phyloP scores from a whole-genome alignment of 2,888 invertebrate genomes.

The Liodrosophila aerea region DNA sequence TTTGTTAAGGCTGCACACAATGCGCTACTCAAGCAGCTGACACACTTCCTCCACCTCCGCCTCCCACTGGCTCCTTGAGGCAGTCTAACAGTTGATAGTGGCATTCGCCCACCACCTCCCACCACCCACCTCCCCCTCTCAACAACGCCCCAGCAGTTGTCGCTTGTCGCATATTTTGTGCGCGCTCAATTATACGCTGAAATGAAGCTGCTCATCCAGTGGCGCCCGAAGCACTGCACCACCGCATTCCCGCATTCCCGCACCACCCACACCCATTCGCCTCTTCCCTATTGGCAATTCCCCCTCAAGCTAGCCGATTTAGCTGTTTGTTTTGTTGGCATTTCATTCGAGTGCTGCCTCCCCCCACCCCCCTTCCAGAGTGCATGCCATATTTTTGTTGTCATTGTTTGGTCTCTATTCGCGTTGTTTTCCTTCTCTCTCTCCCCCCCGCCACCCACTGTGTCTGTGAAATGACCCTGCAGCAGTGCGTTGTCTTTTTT shows the following conservation, averaged over 20 bases:
- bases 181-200: constrained; percentile 73
- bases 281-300: neutral
- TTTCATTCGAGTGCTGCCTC: constrained; percentile 63
- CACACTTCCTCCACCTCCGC: neutral
- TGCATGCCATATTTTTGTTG: constrained; percentile 65
- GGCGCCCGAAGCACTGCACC: constrained; percentile 38
- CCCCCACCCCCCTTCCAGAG: constrained; percentile 9
- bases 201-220: constrained; percentile 71
- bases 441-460: neutral
- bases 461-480: constrained; percentile 10
- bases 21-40: constrained; percentile 28
- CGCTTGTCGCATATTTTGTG: constrained; percentile 71
- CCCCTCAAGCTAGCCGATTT: constrained; percentile 39
- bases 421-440: constrained; percentile 27
- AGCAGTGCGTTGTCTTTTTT: constrained; percentile 5
- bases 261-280: neutral
- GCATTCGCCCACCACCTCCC: constrained; percentile 5
- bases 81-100: constrained; percentile 6
- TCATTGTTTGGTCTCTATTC: constrained; percentile 62
- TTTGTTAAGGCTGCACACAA: constrained; percentile 57
- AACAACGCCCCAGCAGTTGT: constrained; percentile 58
- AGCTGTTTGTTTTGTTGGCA: constrained; percentile 69
- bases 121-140: constrained; percentile 43
- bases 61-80: neutral
- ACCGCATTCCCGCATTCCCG: neutral